Percentiles rank a stretch among this genome's conserved stretches.
phyloP scores from a whole-genome alignment of 2,888 invertebrate genomes.

The Plebejus melissa region DNA sequence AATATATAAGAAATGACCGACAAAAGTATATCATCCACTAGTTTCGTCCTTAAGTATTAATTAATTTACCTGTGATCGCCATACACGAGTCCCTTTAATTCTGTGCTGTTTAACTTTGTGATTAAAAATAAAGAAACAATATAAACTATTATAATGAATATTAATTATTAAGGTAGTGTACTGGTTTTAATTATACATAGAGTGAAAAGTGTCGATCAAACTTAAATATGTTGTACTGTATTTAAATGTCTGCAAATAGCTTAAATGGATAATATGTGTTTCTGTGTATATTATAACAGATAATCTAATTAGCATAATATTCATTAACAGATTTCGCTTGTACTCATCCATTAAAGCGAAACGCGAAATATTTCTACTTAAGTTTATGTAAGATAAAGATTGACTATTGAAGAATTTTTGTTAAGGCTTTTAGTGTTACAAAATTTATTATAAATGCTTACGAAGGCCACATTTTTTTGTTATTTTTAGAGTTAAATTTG shows the following conservation, averaged over 20 bases:
- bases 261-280: slow-evolving; percentile 33
- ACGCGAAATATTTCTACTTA: slow-evolving; percentile 38
- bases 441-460: slow-evolving; percentile 37
- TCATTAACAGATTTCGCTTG: slow-evolving; percentile 35
- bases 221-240: slow-evolving; percentile 32
- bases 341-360: slow-evolving; percentile 38
- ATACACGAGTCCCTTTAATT: slow-evolving; percentile 30
- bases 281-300: slow-evolving; percentile 37
- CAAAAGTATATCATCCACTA: slow-evolving; percentile 37
- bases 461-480: slow-evolving; percentile 48
- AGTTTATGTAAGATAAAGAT: slow-evolving; percentile 32
- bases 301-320: slow-evolving; percentile 36
- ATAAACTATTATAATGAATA: slow-evolving; percentile 29
- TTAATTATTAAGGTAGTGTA: slow-evolving; percentile 27
- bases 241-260: slow-evolving; percentile 32
- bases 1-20: slow-evolving; percentile 48
- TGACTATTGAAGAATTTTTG: slow-evolving; percentile 28
- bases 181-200: slow-evolving; percentile 34
- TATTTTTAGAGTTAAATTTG: slow-evolving; percentile 60
- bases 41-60: slow-evolving; percentile 32
- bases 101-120: slow-evolving; percentile 34
- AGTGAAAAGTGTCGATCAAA: slow-evolving; percentile 29
- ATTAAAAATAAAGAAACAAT: slow-evolving; percentile 32
- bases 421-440: slow-evolving; percentile 45
- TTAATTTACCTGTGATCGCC: slow-evolving; percentile 34